Evolutionary conservation across 2,797 vertebrate species (phyloP).

Genomic region (Thunnus albacares): DNA sequence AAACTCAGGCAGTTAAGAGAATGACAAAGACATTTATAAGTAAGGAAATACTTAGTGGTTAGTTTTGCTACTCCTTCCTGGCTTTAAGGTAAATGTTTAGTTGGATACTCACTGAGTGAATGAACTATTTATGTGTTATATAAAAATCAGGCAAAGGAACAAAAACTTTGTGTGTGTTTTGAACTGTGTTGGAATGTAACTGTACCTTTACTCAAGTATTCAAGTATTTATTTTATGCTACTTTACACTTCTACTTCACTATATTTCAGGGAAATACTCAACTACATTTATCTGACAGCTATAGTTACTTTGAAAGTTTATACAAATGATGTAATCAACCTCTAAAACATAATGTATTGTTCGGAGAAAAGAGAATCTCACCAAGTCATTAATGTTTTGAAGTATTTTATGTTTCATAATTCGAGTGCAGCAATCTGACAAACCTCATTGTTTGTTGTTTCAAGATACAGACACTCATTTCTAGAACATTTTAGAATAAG

Average conservation of each 20-base stretch:
- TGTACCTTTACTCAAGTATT: background rate
- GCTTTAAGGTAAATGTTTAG: slow-evolving; percentile 37
- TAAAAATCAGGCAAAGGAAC: background rate
- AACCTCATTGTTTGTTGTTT: background rate
- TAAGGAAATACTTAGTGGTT: slow-evolving; percentile 42
- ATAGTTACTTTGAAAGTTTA: background rate
- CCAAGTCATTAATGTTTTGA: too few species aligned
- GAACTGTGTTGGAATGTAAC: background rate
- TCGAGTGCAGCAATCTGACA: background rate
- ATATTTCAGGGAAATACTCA: background rate
- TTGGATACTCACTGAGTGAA: slow-evolving; percentile 19
- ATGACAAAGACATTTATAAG: slow-evolving; percentile 70
- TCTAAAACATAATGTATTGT: background rate
- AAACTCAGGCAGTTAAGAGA: slow-evolving; percentile 56
- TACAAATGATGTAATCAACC: background rate
- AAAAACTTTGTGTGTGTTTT: background rate
- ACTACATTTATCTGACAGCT: background rate
- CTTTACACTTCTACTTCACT: background rate
- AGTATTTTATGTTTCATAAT: slow-evolving; percentile 4
- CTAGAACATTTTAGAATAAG: background rate
- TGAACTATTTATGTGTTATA: slow-evolving; percentile 14
- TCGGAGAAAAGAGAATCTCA: too few species aligned
- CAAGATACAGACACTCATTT: background rate
- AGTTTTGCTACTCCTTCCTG: slow-evolving; percentile 38
- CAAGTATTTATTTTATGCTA: background rate